A percentile compares a stretch with the other conserved stretches of the same genome.
phyloP scores from a whole-genome alignment of 1,140 invertebrate species.

The Bombus ignitus region DNA sequence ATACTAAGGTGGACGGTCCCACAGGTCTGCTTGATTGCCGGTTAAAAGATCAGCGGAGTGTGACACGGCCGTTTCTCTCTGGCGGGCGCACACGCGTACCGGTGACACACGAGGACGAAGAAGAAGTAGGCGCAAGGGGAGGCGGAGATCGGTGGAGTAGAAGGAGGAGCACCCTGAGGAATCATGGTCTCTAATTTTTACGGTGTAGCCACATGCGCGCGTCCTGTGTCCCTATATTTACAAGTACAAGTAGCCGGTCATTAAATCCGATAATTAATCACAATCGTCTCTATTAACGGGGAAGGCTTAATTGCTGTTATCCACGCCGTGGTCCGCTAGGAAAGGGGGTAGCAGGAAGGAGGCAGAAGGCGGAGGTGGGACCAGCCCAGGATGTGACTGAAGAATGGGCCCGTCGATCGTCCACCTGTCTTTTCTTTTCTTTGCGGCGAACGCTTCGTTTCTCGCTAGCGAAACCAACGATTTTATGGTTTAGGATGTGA shows the following conservation, averaged over 20 bases:
- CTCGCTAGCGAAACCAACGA: constrained; percentile 52
- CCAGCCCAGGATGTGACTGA: constrained; percentile 63
- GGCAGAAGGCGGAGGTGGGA: constrained; percentile 44
- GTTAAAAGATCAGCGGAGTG: constrained; percentile 80
- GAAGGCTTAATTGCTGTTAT: constrained; percentile 81
- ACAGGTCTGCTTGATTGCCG: constrained; percentile 78
- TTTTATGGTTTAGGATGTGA: constrained; percentile 50
- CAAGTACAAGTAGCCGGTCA: constrained; percentile 78
- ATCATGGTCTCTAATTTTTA: constrained; percentile 82
- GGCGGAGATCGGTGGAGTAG: constrained; percentile 8
- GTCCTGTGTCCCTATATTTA: constrained; percentile 75
- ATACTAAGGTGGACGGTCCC: constrained; percentile 74
- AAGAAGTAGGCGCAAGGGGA: constrained; percentile 3
- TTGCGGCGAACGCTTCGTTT: constrained; percentile 49
- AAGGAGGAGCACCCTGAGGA: constrained; percentile 61
- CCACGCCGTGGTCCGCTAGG: constrained; percentile 73
- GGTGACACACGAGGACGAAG: constrained; percentile 62
- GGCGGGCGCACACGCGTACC: constrained; percentile 66
- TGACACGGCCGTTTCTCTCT: constrained; percentile 78
- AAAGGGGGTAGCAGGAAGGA: constrained; percentile 32
- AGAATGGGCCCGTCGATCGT: constrained; percentile 67
- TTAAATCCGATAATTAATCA: constrained; percentile 83
- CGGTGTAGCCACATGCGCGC: constrained; percentile 76
- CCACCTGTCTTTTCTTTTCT: constrained; percentile 58
- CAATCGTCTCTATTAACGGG: constrained; percentile 82